Percentiles rank a stretch among this genome's conserved stretches.
Evolutionary conservation across 2,888 invertebrate species (phyloP).

Genomic region (Dromius quadrimaculatus): DNA sequence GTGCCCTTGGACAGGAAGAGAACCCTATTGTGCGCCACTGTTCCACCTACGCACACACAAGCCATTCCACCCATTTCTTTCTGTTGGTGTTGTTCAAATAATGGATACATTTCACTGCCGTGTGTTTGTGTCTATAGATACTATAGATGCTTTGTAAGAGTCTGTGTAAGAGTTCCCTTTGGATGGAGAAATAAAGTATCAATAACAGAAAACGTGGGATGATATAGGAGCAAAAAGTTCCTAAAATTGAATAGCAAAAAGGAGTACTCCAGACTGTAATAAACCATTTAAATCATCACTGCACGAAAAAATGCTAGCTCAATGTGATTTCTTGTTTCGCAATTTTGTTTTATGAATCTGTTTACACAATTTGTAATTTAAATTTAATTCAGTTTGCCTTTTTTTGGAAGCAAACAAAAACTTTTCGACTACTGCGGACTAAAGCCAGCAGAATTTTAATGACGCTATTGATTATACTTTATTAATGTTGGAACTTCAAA

Average conservation of each 20-base stretch:
- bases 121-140: background rate
- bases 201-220: conserved; percentile 54
- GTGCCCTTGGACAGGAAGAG: background rate
- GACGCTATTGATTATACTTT: conserved; percentile 21
- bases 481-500: conserved; percentile 18
- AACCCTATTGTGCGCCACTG: background rate
- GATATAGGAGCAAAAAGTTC: too few species aligned
- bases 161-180: background rate
- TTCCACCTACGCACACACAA: background rate
- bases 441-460: conserved; percentile 10
- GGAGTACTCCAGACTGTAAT: too few species aligned
- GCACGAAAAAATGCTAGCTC: too few species aligned
- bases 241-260: too few species aligned
- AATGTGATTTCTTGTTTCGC: too few species aligned
- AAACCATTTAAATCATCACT: too few species aligned
- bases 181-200: conserved; percentile 53
- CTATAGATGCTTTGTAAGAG: background rate
- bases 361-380: conserved; percentile 3
- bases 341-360: background rate
- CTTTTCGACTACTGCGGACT: background rate
- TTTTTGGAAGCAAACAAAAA: conserved; percentile 15
- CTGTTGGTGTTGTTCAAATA: conserved; percentile 13
- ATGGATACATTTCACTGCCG: conserved; percentile 21
- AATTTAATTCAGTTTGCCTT: background rate
- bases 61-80: conserved; percentile 6